phyloP scores from a whole-genome alignment of 2,888 invertebrate species.

The Ormyrus labotus region DNA sequence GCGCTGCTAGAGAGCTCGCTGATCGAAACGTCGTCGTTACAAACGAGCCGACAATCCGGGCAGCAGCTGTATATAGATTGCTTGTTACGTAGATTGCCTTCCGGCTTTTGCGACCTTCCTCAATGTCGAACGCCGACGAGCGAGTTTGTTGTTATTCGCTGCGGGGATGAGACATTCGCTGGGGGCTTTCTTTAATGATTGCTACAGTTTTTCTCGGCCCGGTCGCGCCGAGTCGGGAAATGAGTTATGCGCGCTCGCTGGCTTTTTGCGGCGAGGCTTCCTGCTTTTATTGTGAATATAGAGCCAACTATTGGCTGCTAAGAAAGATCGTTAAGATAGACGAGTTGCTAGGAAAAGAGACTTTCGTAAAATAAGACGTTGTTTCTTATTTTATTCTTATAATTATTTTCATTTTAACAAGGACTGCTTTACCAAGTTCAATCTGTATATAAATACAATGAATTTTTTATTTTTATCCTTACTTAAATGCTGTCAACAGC shows the following conservation, averaged over 20 bases:
- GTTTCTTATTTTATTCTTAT: no score
- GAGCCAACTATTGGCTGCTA: constrained; percentile 34
- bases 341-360: neutral
- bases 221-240: constrained; percentile 4
- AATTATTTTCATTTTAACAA: no score
- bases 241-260: constrained; percentile 25
- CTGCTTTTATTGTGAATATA: constrained; percentile 5
- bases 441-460: no score
- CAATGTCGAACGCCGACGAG: constrained; percentile 20
- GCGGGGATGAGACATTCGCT: neutral
- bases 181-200: constrained; percentile 29
- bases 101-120: constrained; percentile 50
- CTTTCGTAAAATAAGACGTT: no score
- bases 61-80: constrained; percentile 68
- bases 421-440: no score
- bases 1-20: constrained; percentile 46
- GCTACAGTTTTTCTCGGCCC: neutral
- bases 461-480: no score
- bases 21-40: constrained; percentile 73
- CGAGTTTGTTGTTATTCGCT: constrained; percentile 23
- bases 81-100: constrained; percentile 62
- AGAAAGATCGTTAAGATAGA: constrained; percentile 21
- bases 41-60: constrained; percentile 64
- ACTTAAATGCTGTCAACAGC: no score
- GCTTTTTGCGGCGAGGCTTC: neutral